Evolutionary conservation across 2,797 vertebrate species (phyloP).

Genomic region (Danio aesculapii): DNA sequence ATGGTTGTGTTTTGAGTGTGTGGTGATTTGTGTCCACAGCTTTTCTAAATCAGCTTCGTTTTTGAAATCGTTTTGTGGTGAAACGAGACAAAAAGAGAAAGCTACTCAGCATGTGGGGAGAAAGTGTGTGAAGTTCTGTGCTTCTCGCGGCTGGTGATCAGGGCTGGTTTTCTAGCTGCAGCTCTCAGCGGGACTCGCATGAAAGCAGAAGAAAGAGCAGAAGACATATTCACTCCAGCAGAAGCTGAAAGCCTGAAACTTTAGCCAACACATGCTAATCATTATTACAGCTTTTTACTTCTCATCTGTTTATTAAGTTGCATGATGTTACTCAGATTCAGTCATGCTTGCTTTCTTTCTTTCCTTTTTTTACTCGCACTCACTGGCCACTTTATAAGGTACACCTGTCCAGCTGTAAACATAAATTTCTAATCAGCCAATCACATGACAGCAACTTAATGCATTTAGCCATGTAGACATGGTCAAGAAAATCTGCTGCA

Average conservation of each 20-base stretch:
- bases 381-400: too few relatives aligned
- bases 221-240: constrained; percentile 8
- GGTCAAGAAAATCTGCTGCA: too few relatives aligned
- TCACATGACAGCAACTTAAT: too few relatives aligned
- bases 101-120: constrained; percentile 33
- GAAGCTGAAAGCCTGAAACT: neutral
- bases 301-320: neutral
- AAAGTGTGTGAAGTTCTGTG: constrained; percentile 33
- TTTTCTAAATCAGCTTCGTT: constrained; percentile 35
- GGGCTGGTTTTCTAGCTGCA: constrained; percentile 16
- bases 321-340: too few relatives aligned
- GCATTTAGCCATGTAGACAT: too few relatives aligned
- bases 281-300: neutral
- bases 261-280: too few relatives aligned
- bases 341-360: too few relatives aligned
- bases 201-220: constrained; percentile 5
- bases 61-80: constrained; percentile 35
- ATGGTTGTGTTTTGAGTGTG: neutral
- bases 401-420: too few relatives aligned
- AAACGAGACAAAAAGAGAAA: constrained; percentile 42
- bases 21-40: constrained; percentile 18
- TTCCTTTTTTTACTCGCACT: too few relatives aligned
- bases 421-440: too few relatives aligned
- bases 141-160: constrained; percentile 24
- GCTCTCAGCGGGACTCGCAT: constrained; percentile 33